These are phyloP conservation scores for Cephus sareptanus DNA, from an alignment of 2,888 invertebrate species.

Conservation along the genomic window DNA sequence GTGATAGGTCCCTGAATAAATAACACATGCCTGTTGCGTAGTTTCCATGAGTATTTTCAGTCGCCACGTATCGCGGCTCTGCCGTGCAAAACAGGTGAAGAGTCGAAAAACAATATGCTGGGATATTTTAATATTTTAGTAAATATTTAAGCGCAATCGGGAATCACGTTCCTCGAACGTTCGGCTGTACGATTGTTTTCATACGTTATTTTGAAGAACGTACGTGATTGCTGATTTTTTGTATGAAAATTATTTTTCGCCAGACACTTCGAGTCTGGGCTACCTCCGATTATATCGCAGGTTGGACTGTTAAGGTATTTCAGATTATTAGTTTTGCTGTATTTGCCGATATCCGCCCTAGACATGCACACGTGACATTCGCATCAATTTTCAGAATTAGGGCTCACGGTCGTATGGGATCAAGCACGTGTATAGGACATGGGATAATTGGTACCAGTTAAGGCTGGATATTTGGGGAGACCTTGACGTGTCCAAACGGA, in stretches of 20 bases:
- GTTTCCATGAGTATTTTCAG: neutral
- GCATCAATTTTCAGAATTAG: constrained; percentile 26
- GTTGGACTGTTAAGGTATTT: neutral
- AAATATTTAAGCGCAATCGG: neutral
- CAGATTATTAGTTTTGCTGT: neutral
- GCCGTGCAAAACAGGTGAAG: neutral
- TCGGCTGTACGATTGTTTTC: too few species aligned
- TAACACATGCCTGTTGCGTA: neutral
- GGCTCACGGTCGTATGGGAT: constrained; percentile 20
- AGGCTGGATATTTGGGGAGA: constrained; percentile 27
- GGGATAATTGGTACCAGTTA: constrained; percentile 12
- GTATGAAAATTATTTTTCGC: too few species aligned
- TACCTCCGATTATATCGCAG: too few species aligned
- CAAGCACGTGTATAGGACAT: constrained; percentile 1
- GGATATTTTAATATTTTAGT: neutral
- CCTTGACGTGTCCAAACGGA: constrained; percentile 42
- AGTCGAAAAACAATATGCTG: neutral
- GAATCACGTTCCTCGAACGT: too few species aligned
- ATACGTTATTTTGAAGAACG: too few species aligned
- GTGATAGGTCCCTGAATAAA: neutral
- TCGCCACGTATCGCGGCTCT: neutral
- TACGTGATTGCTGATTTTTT: too few species aligned
- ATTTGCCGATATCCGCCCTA: neutral
- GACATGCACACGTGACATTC: neutral
- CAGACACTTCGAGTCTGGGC: too few species aligned